Percentiles rank a stretch among this genome's conserved stretches.
These are phyloP conservation scores for Liposcelis brunnea DNA, from an alignment of 2,888 invertebrate genomes.

Conservation along the genomic window DNA sequence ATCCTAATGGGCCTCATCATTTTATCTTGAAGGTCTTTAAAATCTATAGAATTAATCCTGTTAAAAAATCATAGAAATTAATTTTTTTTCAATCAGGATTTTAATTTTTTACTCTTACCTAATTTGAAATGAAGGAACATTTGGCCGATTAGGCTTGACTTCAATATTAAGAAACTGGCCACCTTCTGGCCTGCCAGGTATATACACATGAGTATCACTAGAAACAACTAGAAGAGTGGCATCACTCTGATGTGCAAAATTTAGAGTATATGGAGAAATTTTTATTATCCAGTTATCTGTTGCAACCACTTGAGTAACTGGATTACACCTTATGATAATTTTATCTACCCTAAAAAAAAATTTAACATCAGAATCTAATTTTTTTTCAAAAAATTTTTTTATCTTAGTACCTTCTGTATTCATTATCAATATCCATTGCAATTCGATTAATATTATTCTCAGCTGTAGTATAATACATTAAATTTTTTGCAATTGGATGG, in stretches of 20 bases:
- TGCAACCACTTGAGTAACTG: constrained; percentile 49
- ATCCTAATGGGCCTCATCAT: constrained; percentile 48
- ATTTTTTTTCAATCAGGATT: too few relatives aligned
- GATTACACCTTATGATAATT: constrained; percentile 47
- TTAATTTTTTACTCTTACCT: too few relatives aligned
- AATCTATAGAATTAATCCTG: constrained; percentile 58
- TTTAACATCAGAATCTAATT: constrained; percentile 2
- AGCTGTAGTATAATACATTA: constrained; percentile 23
- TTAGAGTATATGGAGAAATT: constrained; percentile 52
- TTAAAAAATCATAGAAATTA: constrained; percentile 5
- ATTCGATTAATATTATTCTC: constrained; percentile 22
- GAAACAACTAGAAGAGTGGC: constrained; percentile 55
- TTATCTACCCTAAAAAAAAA: constrained; percentile 48
- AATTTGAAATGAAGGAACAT: constrained; percentile 17
- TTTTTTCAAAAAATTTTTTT: constrained; percentile 4
- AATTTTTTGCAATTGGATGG: constrained; percentile 56
- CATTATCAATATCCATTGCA: constrained; percentile 51
- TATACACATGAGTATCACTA: constrained; percentile 47
- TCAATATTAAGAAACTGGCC: constrained; percentile 71
- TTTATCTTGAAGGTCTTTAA: constrained; percentile 58
- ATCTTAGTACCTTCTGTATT: constrained; percentile 45
- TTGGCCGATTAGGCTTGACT: constrained; percentile 23
- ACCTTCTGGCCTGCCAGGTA: constrained; percentile 46
- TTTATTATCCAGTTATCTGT: constrained; percentile 83
- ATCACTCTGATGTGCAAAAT: constrained; percentile 63